Evolutionary conservation across 2,888 invertebrate species (phyloP).

Genomic region (Hipparchia semele): DNA sequence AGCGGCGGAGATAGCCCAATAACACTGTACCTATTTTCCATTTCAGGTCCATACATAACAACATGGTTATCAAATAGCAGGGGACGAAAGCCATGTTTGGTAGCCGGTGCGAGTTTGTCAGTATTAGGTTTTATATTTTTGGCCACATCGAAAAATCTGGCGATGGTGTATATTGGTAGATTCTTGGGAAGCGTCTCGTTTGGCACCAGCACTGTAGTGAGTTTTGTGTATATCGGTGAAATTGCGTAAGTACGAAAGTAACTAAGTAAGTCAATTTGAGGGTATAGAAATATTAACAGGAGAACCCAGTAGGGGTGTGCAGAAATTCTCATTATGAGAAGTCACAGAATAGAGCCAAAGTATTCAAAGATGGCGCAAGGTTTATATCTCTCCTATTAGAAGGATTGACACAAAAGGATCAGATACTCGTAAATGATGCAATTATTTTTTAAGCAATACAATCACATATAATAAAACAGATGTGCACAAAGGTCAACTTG

Average conservation of each 20-base stretch:
- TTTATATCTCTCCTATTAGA: too few species aligned
- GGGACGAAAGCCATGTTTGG: conserved; percentile 39
- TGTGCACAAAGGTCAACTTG: too few species aligned
- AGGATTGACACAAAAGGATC: too few species aligned
- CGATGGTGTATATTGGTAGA: conserved; percentile 45
- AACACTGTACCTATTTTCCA: neutral
- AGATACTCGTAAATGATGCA: too few species aligned
- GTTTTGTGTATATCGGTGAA: conserved; percentile 51
- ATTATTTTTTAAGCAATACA: too few species aligned
- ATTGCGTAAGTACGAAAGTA: conserved; percentile 50
- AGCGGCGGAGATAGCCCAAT: neutral
- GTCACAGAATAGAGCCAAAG: too few species aligned
- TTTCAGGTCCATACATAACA: conserved; percentile 37
- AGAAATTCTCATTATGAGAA: too few species aligned
- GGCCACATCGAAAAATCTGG: conserved; percentile 37
- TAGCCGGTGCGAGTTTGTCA: conserved; percentile 17
- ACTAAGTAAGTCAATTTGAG: too few species aligned
- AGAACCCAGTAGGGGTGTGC: too few species aligned
- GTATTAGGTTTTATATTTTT: conserved; percentile 27
- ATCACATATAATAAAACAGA: too few species aligned
- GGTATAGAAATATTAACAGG: too few species aligned
- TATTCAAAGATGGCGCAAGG: too few species aligned
- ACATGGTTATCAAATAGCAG: conserved; percentile 37
- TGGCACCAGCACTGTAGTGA: conserved; percentile 39
- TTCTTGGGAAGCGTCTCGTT: conserved; percentile 45